Conservation (phyloP, 2,888 invertebrate species). For the Blastobasis lacticolella region DNA sequence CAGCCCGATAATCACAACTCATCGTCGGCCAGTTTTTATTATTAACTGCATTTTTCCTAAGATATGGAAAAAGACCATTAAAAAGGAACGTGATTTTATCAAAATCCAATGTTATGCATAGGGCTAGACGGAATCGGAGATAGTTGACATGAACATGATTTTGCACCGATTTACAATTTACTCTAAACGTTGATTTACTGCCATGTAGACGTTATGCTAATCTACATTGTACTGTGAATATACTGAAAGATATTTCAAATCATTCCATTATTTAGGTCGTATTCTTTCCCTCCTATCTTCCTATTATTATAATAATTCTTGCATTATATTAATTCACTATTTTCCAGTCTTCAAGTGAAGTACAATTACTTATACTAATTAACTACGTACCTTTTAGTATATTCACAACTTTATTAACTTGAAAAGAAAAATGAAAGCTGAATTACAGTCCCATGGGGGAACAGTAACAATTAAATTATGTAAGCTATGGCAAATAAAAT, state of each 20-base stretch:
- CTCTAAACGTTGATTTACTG: too few relatives aligned
- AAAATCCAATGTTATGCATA: too few relatives aligned
- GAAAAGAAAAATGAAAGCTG: slow-evolving; percentile 71
- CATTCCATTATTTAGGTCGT: slow-evolving; percentile 61
- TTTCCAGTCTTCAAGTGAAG: slow-evolving; percentile 37
- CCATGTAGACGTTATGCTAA: too few relatives aligned
- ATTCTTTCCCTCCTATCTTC: slow-evolving; percentile 45
- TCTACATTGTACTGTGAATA: slow-evolving; percentile 47
- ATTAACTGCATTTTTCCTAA: too few relatives aligned
- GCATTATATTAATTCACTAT: slow-evolving; percentile 31
- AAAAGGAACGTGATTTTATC: too few relatives aligned
- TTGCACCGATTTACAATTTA: too few relatives aligned
- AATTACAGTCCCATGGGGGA: slow-evolving; percentile 37
- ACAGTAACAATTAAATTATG: slow-evolving; percentile 48
- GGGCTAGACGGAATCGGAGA: too few relatives aligned
- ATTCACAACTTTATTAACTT: slow-evolving; percentile 56
- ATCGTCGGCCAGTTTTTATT: too few relatives aligned
- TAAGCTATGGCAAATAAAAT: slow-evolving; percentile 56
- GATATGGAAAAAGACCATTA: too few relatives aligned
- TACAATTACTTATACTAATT: slow-evolving; percentile 32
- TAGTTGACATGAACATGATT: too few relatives aligned
- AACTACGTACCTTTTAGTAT: slow-evolving; percentile 52
- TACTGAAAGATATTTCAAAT: slow-evolving; percentile 66
- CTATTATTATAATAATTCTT: slow-evolving; percentile 50
- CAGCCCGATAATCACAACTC: too few relatives aligned